phyloP scores from a whole-genome alignment of 1,140 invertebrate genomes.

The Cherax destructor region DNA sequence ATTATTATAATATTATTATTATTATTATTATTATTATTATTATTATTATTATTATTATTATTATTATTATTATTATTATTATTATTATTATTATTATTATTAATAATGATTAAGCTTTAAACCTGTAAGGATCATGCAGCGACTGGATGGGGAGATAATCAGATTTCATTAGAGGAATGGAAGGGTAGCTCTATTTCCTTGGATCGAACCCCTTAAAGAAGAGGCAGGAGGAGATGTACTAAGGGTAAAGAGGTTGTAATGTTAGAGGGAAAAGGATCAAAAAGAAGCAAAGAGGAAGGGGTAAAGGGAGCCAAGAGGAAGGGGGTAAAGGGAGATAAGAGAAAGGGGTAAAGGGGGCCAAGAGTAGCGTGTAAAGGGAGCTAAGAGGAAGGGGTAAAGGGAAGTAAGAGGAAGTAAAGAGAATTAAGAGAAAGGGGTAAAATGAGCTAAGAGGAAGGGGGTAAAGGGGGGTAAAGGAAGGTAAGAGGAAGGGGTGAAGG shows the following conservation, averaged over 20 bases:
- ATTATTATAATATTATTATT: no score
- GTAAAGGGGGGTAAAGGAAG: background rate
- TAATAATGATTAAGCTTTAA: no score
- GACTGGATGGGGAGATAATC: no score
- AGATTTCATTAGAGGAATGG: no score
- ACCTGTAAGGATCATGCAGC: no score
- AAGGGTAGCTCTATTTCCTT: no score
- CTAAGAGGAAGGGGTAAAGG: background rate
- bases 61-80: no score
- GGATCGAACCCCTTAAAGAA: no score
- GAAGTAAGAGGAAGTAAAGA: background rate
- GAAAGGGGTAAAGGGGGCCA: background rate
- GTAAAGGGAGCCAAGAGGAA: background rate
- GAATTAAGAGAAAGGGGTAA: background rate
- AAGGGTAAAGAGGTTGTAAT: background rate
- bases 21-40: no score
- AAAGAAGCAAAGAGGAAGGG: background rate
- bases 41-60: no score
- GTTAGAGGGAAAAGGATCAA: background rate
- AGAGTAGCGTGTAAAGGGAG: background rate
- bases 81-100: no score
- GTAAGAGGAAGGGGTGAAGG: background rate
- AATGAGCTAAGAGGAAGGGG: background rate
- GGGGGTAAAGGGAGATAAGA: background rate
- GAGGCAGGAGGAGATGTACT: background rate